A percentile compares a stretch with the other conserved stretches of the same genome.
Evolutionary conservation across 64 coral and sea anemone genomes (phyloP).

Genomic region (Trachythela sp.): DNA sequence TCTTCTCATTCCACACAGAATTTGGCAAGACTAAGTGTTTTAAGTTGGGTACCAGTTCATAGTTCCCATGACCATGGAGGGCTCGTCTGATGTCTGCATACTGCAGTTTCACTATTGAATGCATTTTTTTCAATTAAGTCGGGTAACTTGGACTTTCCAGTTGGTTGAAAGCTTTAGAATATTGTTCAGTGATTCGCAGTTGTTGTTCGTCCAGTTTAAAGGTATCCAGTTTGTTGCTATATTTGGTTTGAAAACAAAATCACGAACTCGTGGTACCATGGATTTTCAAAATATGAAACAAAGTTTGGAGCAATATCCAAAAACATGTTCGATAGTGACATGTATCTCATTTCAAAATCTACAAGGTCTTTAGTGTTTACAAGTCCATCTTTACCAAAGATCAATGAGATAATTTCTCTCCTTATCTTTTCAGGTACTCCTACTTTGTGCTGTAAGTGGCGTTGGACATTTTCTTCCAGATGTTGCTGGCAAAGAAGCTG

Average conservation of each 20-base stretch:
- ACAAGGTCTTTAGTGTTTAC: background rate
- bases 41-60: background rate
- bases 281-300: background rate
- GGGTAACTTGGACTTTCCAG: background rate
- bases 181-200: background rate
- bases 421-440: background rate
- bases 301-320: background rate
- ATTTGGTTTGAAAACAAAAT: background rate
- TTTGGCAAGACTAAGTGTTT: too few species aligned
- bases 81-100: too few species aligned
- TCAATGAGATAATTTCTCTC: background rate
- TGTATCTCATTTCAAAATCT: background rate
- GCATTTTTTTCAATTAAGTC: background rate
- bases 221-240: background rate
- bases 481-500: background rate
- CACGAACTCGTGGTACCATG: background rate
- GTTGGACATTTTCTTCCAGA: background rate
- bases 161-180: too few species aligned
- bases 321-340: background rate
- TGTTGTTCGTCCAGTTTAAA: too few species aligned
- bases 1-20: background rate
- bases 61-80: too few species aligned
- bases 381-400: background rate
- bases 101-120: background rate
- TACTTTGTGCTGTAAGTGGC: background rate